A percentile compares a stretch with the other conserved stretches of the same genome.
These are phyloP conservation scores for Agrotis segetum DNA, from an alignment of 2,888 invertebrate genomes.

Conservation along the genomic window DNA sequence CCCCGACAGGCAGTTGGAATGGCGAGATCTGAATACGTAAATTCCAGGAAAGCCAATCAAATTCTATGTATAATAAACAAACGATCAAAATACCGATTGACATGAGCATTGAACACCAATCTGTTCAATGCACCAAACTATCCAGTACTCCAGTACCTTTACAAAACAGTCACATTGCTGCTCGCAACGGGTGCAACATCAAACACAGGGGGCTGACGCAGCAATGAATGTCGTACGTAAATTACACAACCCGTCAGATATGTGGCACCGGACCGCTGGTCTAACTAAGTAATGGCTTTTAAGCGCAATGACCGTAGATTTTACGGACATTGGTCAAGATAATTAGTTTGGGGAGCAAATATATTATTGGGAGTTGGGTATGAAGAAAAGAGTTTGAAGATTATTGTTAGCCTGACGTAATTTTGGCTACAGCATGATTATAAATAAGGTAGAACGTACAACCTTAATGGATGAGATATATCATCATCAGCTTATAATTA, in stretches of 20 bases:
- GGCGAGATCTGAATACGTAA: too few species aligned
- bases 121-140: constrained; percentile 14
- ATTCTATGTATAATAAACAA: not conserved
- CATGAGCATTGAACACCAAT: constrained; percentile 13
- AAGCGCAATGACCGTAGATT: constrained; percentile 60
- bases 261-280: constrained; percentile 66
- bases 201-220: constrained; percentile 71
- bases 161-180: constrained; percentile 65
- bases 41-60: too few species aligned
- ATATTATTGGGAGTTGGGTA: constrained; percentile 28
- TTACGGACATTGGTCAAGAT: constrained; percentile 60
- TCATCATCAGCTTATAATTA: too few species aligned
- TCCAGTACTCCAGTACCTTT: constrained; percentile 7
- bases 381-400: too few species aligned
- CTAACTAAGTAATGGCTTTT: constrained; percentile 68
- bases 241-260: constrained; percentile 72
- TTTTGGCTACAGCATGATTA: too few species aligned
- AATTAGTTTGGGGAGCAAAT: constrained; percentile 53
- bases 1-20: too few species aligned
- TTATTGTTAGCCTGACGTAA: too few species aligned
- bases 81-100: not conserved
- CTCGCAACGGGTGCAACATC: constrained; percentile 70
- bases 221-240: constrained; percentile 81
- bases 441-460: too few species aligned
- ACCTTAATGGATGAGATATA: too few species aligned